phyloP scores from a whole-genome alignment of 2,113 vertebrate species.

The Tragelaphus scriptus region DNA sequence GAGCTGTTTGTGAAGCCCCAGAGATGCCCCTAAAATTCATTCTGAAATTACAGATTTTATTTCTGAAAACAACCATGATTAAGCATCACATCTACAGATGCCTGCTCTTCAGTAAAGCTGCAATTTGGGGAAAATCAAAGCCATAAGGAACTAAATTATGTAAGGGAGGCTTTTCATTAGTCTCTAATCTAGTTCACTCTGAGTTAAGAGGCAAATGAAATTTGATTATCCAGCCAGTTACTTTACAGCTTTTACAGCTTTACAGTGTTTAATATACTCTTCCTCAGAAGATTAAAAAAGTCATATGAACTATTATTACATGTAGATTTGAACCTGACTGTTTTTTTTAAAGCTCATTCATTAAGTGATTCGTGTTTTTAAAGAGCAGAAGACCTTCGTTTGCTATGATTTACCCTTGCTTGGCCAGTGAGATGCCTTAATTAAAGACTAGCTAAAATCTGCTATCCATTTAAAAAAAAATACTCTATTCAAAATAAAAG shows the following conservation, averaged over 20 bases:
- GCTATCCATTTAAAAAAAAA: background rate
- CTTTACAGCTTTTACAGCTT: slow-evolving; percentile 44
- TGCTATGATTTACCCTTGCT: background rate
- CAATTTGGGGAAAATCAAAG: slow-evolving; percentile 63
- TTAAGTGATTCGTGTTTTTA: slow-evolving; percentile 38
- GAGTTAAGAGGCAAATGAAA: slow-evolving; percentile 68
- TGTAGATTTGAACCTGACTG: background rate
- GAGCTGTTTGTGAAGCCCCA: background rate
- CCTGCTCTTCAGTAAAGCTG: slow-evolving; percentile 51
- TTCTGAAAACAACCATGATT: slow-evolving; percentile 62
- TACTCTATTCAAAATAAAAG: background rate
- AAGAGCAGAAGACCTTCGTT: background rate
- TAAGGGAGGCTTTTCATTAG: slow-evolving; percentile 60
- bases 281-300: slow-evolving; percentile 26
- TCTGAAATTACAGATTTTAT: slow-evolving; percentile 56
- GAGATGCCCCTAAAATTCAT: background rate
- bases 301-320: slow-evolving; percentile 5
- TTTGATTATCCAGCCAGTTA: slow-evolving; percentile 53
- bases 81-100: slow-evolving; percentile 54
- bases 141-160: slow-evolving; percentile 60
- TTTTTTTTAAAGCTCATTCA: background rate
- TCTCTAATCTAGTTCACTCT: slow-evolving; percentile 45
- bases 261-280: slow-evolving; percentile 46
- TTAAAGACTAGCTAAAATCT: slow-evolving; percentile 30
- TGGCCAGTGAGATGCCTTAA: background rate